Percentiles rank a stretch among this genome's conserved stretches.
Conservation (phyloP, 2,113 vertebrate genomes). For the Tiliqua scincoides region DNA sequence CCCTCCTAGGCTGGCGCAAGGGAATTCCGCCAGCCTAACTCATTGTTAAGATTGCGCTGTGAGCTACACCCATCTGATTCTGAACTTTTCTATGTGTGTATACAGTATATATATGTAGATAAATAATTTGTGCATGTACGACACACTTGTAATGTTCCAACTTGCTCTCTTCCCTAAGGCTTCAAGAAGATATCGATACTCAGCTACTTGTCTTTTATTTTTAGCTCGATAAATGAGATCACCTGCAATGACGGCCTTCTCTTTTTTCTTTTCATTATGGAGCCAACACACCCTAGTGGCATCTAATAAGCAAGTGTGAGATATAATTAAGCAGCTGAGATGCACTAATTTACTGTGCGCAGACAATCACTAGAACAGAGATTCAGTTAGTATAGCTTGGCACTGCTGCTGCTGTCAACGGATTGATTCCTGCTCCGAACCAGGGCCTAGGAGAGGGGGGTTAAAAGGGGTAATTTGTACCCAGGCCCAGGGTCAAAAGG, state of each 20-base stretch:
- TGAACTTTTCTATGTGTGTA: conserved; percentile 13
- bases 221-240: conserved; percentile 60
- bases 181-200: conserved; percentile 54
- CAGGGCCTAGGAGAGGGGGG: too few species aligned
- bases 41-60: too few species aligned
- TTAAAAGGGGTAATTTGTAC: too few species aligned
- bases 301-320: conserved; percentile 44
- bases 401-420: not conserved
- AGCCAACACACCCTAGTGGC: conserved; percentile 49
- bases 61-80: conserved; percentile 60
- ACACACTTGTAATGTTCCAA: conserved; percentile 31
- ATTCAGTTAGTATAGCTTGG: conserved; percentile 28
- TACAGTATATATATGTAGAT: not conserved
- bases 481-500: too few species aligned
- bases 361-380: conserved; percentile 32
- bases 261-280: conserved; percentile 53
- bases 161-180: conserved; percentile 42
- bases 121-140: not conserved
- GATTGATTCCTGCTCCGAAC: not conserved
- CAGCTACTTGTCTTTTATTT: conserved; percentile 57
- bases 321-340: conserved; percentile 58
- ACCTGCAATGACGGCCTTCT: conserved; percentile 59
- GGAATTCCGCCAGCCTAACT: too few species aligned
- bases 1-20: too few species aligned
- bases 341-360: conserved; percentile 45